Conservation (phyloP, 2,113 vertebrate genomes). For the Gasterosteus nipponicus region DNA sequence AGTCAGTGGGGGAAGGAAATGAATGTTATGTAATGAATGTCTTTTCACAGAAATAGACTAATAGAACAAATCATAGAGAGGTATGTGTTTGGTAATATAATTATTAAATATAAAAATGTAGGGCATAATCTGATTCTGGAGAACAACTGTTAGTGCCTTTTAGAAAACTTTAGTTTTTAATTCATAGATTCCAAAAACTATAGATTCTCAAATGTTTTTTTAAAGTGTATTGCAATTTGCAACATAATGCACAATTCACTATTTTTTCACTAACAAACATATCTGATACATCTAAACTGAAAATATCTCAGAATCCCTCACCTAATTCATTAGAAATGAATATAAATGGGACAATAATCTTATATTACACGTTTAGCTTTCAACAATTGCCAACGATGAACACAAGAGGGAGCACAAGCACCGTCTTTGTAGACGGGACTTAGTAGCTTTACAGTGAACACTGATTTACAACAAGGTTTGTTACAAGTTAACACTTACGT, state of each 20-base stretch:
- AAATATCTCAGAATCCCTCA: background rate
- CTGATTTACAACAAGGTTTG: background rate
- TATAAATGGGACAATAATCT: background rate
- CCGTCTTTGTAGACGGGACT: slow-evolving; percentile 2
- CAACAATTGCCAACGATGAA: slow-evolving; percentile 32
- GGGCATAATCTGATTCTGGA: background rate
- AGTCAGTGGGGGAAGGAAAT: background rate
- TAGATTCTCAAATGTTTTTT: background rate
- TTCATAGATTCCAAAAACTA: background rate
- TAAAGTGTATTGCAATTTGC: background rate
- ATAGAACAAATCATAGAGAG: background rate
- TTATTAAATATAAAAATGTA: background rate
- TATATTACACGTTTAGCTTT: background rate
- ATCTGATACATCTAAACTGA: background rate
- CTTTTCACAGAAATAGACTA: slow-evolving; percentile 3
- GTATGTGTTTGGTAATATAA: slow-evolving; percentile 7
- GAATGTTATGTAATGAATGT: slow-evolving; percentile 18
- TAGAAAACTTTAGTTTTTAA: background rate
- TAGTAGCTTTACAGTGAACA: background rate
- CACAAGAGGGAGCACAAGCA: slow-evolving; percentile 50
- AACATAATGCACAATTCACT: background rate
- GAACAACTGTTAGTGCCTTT: slow-evolving; percentile 4
- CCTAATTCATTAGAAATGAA: background rate
- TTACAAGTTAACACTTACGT: background rate
- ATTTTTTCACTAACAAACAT: background rate